These are phyloP conservation scores for Erinaceus europaeus DNA, from an alignment of 2,113 vertebrate genomes.

Conservation along the genomic window DNA sequence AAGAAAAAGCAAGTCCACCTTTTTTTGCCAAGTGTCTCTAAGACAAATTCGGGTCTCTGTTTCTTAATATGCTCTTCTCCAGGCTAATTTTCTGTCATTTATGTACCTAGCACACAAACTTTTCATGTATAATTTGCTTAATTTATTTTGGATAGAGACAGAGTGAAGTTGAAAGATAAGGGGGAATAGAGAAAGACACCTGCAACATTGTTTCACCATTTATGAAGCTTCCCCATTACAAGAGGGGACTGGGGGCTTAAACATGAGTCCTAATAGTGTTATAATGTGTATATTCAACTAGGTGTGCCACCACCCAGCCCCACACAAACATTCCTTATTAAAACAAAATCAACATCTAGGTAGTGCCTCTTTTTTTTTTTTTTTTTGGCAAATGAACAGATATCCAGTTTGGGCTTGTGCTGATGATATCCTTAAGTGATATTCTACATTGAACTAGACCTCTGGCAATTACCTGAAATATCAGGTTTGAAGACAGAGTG, in stretches of 20 bases:
- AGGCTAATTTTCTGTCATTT: slow-evolving; percentile 21
- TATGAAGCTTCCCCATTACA: no score
- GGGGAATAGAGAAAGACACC: no score
- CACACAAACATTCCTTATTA: slow-evolving; percentile 31
- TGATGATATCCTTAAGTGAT: not conserved
- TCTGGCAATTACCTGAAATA: not conserved
- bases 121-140: no score
- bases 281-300: no score
- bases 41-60: slow-evolving; percentile 9
- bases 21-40: not conserved
- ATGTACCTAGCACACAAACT: not conserved
- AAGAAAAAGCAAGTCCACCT: not conserved
- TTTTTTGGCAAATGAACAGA: not conserved
- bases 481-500: not conserved
- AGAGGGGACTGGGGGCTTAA: no score
- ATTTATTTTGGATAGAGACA: no score
- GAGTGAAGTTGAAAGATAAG: no score
- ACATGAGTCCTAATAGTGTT: no score
- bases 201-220: no score
- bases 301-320: no score
- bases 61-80: not conserved
- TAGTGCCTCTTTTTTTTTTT: not conserved
- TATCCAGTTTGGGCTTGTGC: not conserved
- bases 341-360: slow-evolving; percentile 13
- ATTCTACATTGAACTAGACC: no score